Conservation (phyloP, 2,797 vertebrate species). For the Sebastes baramenuke region DNA sequence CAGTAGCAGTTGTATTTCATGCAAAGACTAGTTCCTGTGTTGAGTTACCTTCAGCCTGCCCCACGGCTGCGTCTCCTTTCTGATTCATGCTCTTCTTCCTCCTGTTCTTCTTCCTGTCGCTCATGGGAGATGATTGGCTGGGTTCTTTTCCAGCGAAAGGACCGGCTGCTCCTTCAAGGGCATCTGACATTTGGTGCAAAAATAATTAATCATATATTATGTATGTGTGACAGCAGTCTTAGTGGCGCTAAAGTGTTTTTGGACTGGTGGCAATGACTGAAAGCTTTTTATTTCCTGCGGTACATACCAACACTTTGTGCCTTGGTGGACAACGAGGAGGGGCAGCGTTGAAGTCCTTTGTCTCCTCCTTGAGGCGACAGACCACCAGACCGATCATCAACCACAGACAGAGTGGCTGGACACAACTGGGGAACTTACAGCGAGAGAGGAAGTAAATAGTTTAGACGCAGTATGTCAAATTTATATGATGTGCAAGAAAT, state of each 20-base stretch:
- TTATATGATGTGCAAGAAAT: background rate
- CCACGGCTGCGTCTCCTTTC: constrained; percentile 89
- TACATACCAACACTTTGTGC: constrained; percentile 84
- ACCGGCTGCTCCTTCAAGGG: constrained; percentile 82
- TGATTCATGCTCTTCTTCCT: constrained; percentile 94
- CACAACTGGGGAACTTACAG: constrained; percentile 75
- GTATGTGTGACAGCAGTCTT: background rate
- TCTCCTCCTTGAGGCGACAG: constrained; percentile 82
- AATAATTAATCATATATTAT: background rate
- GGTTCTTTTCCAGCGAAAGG: constrained; percentile 84
- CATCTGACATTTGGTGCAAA: constrained; percentile 50
- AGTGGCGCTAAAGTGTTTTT: background rate
- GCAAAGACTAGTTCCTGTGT: background rate
- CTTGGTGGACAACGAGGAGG: constrained; percentile 83
- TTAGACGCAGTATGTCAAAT: background rate
- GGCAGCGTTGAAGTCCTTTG: constrained; percentile 81
- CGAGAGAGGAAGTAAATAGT: background rate
- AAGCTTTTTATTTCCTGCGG: background rate
- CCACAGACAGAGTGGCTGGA: constrained; percentile 79
- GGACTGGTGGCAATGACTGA: background rate
- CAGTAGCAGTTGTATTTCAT: background rate
- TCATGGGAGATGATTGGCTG: constrained; percentile 88
- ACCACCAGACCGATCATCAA: constrained; percentile 82
- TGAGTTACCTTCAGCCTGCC: constrained; percentile 92
- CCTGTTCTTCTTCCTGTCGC: constrained; percentile 92